Percentiles rank a stretch among this genome's conserved stretches.
Conservation (phyloP, 2,113 vertebrate genomes). For the Boleophthalmus pectinirostris region DNA sequence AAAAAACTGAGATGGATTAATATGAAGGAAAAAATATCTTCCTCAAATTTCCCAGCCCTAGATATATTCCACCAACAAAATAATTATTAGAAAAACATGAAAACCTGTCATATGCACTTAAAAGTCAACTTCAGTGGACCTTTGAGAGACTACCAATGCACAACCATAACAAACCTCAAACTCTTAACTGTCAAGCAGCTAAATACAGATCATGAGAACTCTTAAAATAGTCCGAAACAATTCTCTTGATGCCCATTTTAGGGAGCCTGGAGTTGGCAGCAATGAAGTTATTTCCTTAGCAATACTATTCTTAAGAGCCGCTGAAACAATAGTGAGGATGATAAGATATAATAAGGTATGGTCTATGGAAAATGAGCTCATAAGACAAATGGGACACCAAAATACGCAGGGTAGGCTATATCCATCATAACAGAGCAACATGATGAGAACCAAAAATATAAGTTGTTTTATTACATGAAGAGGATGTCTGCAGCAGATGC, state of each 20-base stretch:
- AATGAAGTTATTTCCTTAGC: constrained; percentile 47
- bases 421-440: constrained; percentile 2
- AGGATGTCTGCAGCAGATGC: not conserved
- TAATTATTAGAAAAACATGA: not conserved
- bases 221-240: constrained; percentile 57
- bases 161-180: constrained; percentile 67
- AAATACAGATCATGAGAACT: constrained; percentile 59
- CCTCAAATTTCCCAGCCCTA: no score
- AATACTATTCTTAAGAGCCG: constrained; percentile 14
- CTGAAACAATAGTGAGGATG: not conserved
- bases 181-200: constrained; percentile 61
- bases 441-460: constrained; percentile 7
- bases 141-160: constrained; percentile 54
- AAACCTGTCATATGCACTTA: not conserved
- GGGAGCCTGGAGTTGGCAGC: constrained; percentile 27
- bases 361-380: not conserved
- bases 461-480: constrained; percentile 4
- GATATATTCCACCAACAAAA: not conserved
- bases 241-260: constrained; percentile 60
- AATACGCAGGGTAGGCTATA: not conserved
- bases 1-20: no score
- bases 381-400: not conserved
- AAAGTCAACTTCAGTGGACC: constrained; percentile 61
- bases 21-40: no score
- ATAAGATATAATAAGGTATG: not conserved